These are phyloP conservation scores for Stichopus chloronotus DNA, from an alignment of 35 echinoderm and acorn worm species.

Conservation along the genomic window DNA sequence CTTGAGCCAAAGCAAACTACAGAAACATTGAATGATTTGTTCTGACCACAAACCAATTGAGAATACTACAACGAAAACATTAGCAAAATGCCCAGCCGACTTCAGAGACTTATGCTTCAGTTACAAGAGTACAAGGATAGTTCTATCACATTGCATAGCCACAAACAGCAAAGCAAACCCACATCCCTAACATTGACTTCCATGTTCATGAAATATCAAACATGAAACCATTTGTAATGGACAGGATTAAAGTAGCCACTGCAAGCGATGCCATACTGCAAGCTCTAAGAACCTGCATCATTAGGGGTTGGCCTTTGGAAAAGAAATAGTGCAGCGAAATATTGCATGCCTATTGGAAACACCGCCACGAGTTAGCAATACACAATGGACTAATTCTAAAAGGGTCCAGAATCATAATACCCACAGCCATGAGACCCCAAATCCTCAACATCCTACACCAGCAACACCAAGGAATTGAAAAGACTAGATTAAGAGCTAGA, in stretches of 20 bases:
- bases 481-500: conserved; percentile 45
- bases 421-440: conserved; percentile 36
- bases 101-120: conserved; percentile 57
- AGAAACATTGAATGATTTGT: conserved; percentile 42
- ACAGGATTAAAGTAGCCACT: conserved; percentile 27
- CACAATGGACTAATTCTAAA: conserved; percentile 55
- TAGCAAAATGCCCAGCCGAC: conserved; percentile 36
- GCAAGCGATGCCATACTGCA: conserved; percentile 40
- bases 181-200: background rate
- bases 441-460: conserved; percentile 46
- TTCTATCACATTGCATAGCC: conserved; percentile 7
- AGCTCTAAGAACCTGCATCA: conserved; percentile 34
- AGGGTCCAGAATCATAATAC: conserved; percentile 38
- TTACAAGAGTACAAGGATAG: conserved; percentile 30
- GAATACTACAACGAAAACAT: conserved; percentile 12
- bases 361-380: conserved; percentile 36
- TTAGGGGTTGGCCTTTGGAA: background rate
- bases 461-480: conserved; percentile 57
- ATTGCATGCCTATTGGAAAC: conserved; percentile 44
- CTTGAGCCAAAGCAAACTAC: conserved; percentile 40
- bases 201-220: conserved; percentile 41
- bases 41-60: conserved; percentile 48
- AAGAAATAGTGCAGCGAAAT: conserved; percentile 52
- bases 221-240: conserved; percentile 39
- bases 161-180: background rate